Evolutionary conservation across 2,797 vertebrate species (phyloP), one percentile per base, ranked within the genome.

Genomic region (Tympanoctomys barrerae): DNA sequence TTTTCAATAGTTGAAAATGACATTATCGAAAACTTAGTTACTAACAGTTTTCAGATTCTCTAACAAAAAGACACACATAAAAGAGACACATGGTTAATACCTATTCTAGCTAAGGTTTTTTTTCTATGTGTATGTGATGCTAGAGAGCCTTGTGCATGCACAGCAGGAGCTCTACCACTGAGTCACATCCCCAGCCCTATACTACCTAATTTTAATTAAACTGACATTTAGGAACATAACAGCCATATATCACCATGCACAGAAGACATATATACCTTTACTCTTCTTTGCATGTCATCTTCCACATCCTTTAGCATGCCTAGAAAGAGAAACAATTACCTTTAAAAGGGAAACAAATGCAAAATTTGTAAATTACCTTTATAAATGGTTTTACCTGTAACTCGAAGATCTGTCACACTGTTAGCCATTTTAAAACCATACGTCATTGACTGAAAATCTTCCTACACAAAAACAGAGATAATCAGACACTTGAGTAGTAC

Each of bases 401-500:
- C 99, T 97, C 99, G 99, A 97, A 99, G 98, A 98, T 99, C 99
- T 92, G 99, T 99, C 81, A 99, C 99, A 95, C 99, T 99, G 98
- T 99, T 99, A 84, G 99, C 99, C 99, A 99, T 99, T 98, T 99
- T 99, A 98, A 99, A 99, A 96, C 99, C 99, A 0, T 99, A 99
- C 5, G 99, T 99, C 99, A 99, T 99, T 78, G 99, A 99, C 97
- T 99, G 99, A 98, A 99, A 99, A 98, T 99, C 99, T 98, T 99
- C 99, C 99, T 99, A 93, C 73, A 98, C 7, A 96, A 89, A 95
- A 81, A 90, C 95, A 94, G 7, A 33, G 91, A 80, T 57, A 79
- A 97, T 75, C 14, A 95, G 70, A 52, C 7, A 57, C 36, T 57
- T 90, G 39, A 85, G 71, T 8, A 96, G 39, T 18, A 94, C 57